Conservation (phyloP, 2,113 vertebrate genomes). For the Steatornis caripensis region DNA sequence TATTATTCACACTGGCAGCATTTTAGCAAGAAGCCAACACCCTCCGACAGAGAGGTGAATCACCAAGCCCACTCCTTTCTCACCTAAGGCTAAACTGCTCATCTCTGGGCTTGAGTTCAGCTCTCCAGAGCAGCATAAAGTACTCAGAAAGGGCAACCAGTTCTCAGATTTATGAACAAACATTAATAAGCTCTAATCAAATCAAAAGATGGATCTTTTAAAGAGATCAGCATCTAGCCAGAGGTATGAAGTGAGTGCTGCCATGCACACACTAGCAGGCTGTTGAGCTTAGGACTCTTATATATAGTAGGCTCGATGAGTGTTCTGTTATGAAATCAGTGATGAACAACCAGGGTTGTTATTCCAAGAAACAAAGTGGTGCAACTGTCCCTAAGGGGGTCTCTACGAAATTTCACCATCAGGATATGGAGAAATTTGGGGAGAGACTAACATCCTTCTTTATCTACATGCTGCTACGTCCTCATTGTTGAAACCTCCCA, state of each 20-base stretch:
- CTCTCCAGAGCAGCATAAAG: neutral
- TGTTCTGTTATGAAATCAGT: neutral
- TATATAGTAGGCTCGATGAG: neutral
- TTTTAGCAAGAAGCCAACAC: neutral
- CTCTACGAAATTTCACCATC: neutral
- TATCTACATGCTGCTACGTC: neutral
- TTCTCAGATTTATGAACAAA: neutral
- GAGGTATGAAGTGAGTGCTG: fast-evolving
- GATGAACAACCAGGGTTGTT: neutral
- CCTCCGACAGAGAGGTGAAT: neutral
- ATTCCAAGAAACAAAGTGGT: neutral
- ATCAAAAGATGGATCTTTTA: neutral
- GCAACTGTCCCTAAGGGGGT: neutral
- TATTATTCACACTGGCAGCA: neutral
- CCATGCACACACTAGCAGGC: fast-evolving
- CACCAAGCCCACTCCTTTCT: neutral
- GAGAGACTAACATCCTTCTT: neutral
- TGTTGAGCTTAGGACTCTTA: neutral
- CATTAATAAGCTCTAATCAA: neutral
- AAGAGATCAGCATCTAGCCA: neutral
- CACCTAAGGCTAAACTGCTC: neutral
- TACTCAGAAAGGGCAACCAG: neutral
- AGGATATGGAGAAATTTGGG: neutral
- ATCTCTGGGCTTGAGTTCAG: neutral
- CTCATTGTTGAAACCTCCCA: neutral